Evolutionary conservation across 2,113 vertebrate genomes (phyloP).

Genomic region (Pteropus alecto): DNA sequence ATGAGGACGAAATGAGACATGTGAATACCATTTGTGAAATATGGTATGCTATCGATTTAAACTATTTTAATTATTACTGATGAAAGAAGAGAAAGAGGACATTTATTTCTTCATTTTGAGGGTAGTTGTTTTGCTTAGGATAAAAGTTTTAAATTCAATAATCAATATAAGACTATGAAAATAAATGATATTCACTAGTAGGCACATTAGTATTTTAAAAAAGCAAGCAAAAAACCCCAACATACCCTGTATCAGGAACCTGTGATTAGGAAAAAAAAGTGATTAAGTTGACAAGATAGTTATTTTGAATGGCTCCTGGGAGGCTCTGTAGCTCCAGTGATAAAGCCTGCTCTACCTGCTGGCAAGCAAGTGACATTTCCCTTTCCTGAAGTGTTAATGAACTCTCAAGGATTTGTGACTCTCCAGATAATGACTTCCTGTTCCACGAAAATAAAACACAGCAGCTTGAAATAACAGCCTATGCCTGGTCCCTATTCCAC

Average conservation of each 20-base stretch:
- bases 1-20: not conserved
- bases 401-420: conserved; percentile 25
- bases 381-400: conserved; percentile 41
- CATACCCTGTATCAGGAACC: not conserved
- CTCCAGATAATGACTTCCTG: conserved; percentile 49
- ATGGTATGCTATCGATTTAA: not conserved
- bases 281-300: conserved; percentile 23
- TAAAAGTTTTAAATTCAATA: conserved; percentile 38
- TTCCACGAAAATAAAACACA: not conserved
- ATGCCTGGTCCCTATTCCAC: not conserved
- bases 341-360: not conserved
- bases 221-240: not conserved
- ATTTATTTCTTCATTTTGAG: not conserved
- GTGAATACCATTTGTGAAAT: not conserved
- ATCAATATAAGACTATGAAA: not conserved
- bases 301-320: not conserved
- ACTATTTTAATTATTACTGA: not conserved
- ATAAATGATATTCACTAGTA: not conserved
- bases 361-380: not conserved
- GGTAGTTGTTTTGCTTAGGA: not conserved
- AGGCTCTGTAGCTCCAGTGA: not conserved
- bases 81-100: not conserved
- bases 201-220: not conserved
- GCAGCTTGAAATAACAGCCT: not conserved
- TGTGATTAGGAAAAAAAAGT: not conserved